A percentile compares a stretch with the other conserved stretches of the same genome.
Evolutionary conservation across 1,140 invertebrate species (phyloP).

Genomic region (Drosophila lowei): DNA sequence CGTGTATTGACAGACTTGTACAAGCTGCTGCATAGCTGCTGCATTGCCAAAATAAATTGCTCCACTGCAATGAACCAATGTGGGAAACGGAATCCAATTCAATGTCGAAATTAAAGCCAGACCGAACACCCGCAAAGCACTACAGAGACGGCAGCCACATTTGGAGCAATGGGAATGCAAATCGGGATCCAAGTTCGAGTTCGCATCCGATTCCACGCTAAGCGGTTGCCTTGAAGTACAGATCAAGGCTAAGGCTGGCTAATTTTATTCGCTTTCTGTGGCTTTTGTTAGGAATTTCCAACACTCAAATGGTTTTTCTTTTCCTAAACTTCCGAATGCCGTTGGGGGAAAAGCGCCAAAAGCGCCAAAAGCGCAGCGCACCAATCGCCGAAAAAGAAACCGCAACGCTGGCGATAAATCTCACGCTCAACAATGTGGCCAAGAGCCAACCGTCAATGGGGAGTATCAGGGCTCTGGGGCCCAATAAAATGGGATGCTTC

Average conservation of each 20-base stretch:
- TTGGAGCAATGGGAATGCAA: constrained; percentile 50
- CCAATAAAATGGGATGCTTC: not conserved
- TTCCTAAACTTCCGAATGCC: constrained; percentile 54
- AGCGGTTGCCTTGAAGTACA: constrained; percentile 30
- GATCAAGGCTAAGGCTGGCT: constrained; percentile 33
- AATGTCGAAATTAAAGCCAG: constrained; percentile 22
- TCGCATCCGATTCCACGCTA: constrained; percentile 21
- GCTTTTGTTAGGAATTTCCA: constrained; percentile 2
- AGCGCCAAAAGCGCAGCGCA: constrained; percentile 33
- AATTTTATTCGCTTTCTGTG: constrained; percentile 12
- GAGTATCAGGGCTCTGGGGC: not conserved
- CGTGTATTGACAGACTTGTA: constrained; percentile 59
- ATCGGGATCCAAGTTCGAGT: constrained; percentile 49
- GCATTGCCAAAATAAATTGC: constrained; percentile 50
- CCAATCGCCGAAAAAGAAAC: constrained; percentile 41
- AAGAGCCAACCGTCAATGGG: constrained; percentile 7
- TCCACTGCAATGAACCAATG: constrained; percentile 29
- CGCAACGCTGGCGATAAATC: constrained; percentile 49
- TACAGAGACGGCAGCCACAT: not conserved
- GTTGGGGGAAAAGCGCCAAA: constrained; percentile 32
- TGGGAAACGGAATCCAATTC: constrained; percentile 54
- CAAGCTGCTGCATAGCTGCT: too few species aligned
- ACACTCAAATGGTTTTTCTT: constrained; percentile 39
- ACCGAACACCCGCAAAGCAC: constrained; percentile 18
- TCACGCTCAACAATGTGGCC: constrained; percentile 59